These are phyloP conservation scores for Scaptomyza polygonia DNA, from an alignment of 2,888 invertebrate species.

Conservation along the genomic window DNA sequence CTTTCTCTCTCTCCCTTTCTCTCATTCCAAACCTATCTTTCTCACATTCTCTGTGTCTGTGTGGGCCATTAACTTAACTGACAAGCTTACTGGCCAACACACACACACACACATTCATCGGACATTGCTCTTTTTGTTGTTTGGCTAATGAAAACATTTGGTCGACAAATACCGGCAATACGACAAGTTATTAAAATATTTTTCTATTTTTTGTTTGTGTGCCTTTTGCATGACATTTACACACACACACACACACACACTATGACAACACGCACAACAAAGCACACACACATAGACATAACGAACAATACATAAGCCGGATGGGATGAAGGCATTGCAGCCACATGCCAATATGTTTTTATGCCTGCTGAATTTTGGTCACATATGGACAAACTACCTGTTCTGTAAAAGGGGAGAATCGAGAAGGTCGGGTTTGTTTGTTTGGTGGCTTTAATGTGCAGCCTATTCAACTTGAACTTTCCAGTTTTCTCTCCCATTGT, in stretches of 20 bases:
- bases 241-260: constrained; percentile 48
- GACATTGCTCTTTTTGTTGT: constrained; percentile 40
- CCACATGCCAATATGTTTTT: constrained; percentile 18
- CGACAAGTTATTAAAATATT: constrained; percentile 73
- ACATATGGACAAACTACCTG: constrained; percentile 12
- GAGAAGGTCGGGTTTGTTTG: constrained; percentile 2
- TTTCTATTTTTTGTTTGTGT: constrained; percentile 45
- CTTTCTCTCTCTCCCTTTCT: background rate
- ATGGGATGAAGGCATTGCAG: constrained; percentile 27
- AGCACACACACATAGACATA: constrained; percentile 7
- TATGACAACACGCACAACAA: constrained; percentile 41
- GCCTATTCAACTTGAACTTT: constrained; percentile 63
- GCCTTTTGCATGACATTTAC: constrained; percentile 60
- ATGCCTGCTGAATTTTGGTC: constrained; percentile 32
- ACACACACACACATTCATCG: constrained; percentile 1
- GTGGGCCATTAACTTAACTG: constrained; percentile 26
- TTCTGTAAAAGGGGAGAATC: background rate
- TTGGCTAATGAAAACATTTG: constrained; percentile 74
- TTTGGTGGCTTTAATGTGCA: constrained; percentile 69
- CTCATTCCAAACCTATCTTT: background rate
- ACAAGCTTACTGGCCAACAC: constrained; percentile 27
- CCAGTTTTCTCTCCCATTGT: background rate
- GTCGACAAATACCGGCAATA: constrained; percentile 45
- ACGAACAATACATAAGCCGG: constrained; percentile 18
- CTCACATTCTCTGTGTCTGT: constrained; percentile 5